phyloP scores from a whole-genome alignment of 2,797 vertebrate genomes.

The Myotis daubentonii region DNA sequence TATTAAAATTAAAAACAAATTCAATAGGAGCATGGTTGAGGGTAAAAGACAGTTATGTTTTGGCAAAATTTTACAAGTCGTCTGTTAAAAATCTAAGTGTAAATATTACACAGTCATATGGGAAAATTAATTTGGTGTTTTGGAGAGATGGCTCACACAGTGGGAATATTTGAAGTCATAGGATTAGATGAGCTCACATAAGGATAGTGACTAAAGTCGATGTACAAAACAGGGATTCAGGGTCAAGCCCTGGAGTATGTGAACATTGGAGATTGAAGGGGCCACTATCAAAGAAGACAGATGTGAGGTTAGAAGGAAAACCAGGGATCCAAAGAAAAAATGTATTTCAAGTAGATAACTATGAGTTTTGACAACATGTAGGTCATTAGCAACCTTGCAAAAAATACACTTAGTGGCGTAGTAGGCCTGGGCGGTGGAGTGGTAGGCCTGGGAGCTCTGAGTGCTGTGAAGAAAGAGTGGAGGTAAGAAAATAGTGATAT shows the following conservation, averaged over 20 bases:
- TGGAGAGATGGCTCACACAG: neutral
- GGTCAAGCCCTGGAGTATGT: neutral
- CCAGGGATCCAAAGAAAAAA: neutral
- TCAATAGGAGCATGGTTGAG: neutral
- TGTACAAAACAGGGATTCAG: neutral
- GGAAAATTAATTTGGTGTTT: neutral
- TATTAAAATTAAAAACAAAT: constrained; percentile 9
- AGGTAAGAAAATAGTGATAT: neutral
- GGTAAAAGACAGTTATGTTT: neutral
- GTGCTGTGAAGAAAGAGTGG: neutral
- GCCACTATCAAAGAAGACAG: neutral
- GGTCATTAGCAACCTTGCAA: neutral
- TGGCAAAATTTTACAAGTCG: neutral
- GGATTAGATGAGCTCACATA: neutral
- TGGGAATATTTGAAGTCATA: neutral
- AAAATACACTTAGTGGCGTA: neutral
- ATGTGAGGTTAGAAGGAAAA: neutral
- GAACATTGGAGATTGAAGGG: neutral
- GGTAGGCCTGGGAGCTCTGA: neutral
- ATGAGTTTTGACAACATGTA: neutral
- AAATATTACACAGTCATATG: neutral
- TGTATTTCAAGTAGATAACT: neutral
- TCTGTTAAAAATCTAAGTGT: neutral
- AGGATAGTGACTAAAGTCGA: neutral
- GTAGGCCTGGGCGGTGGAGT: neutral